phyloP scores from a whole-genome alignment of 2,113 vertebrate genomes.

The Pelmatolapia mariae region DNA sequence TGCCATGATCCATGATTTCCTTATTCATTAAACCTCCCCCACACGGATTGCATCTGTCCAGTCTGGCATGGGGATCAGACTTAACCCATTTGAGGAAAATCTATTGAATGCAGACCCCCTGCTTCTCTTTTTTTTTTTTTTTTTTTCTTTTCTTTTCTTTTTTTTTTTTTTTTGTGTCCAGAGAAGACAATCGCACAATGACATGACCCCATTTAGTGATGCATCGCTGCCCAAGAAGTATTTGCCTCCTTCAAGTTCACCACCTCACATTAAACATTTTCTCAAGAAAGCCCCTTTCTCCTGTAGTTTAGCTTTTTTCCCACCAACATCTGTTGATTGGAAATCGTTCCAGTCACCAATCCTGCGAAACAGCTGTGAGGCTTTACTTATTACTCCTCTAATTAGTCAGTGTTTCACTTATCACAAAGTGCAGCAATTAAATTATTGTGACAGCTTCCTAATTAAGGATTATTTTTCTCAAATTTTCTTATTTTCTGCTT shows the following conservation, averaged over 20 bases:
- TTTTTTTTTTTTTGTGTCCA: not conserved
- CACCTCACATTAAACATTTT: slow-evolving; percentile 57
- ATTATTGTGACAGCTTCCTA: not conserved
- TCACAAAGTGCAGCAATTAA: not conserved
- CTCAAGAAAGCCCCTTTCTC: slow-evolving; percentile 23
- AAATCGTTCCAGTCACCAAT: not conserved
- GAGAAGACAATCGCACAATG: slow-evolving; percentile 56
- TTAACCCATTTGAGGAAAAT: slow-evolving; percentile 20
- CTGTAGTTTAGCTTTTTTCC: not conserved
- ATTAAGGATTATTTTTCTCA: not conserved
- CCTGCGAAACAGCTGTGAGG: not conserved
- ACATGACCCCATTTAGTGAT: slow-evolving; percentile 46
- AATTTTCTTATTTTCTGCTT: not conserved
- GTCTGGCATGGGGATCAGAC: slow-evolving; percentile 18
- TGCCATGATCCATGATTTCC: slow-evolving; percentile 49
- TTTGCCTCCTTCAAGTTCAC: slow-evolving; percentile 62
- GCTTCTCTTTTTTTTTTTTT: not conserved
- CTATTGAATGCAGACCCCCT: slow-evolving; percentile 42
- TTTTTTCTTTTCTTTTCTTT: accelerated
- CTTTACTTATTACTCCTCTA: not conserved
- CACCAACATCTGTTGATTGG: slow-evolving; percentile 6
- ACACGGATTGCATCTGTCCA: slow-evolving; percentile 55
- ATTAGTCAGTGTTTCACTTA: not conserved
- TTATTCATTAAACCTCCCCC: slow-evolving; percentile 60
- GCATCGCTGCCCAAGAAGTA: slow-evolving; percentile 58